Base-by-base conservation (phyloP, 2,797 vertebrate species). In the Spondyliosoma cantharus region DNA sequence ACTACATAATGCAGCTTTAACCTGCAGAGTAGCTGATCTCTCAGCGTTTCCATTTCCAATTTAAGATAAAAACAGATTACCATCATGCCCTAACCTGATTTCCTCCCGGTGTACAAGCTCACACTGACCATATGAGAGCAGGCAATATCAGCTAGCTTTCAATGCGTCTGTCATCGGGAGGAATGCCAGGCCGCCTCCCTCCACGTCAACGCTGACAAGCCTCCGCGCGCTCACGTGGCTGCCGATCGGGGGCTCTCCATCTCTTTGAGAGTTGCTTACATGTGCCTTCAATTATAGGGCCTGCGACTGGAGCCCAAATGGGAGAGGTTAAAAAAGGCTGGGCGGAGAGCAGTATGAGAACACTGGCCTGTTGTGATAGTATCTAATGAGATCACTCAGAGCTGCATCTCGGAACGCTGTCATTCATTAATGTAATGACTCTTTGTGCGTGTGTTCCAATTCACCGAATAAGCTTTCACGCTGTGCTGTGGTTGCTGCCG, bases 271-370 rank as follows among this genome's bases (percentile, higher is more conserved):
- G 69, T 45, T 29, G 43, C 48, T 78, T 82, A 90, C 93, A 94
- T 94, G 91, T 92, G 93, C 87, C 84, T 94, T 93, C 91, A 92
- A 92, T 95, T 95, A 37, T 3, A 94, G 73, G 63, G 72, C 37
- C 59, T 75, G 74, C 74, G 86, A 78, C 64, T 59, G 74, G 78
- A 84, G 79, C 66, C 84, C 86, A 81, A 89, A 86, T 89, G 87
- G 74, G 69, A 66, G 87, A 63, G 14, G 69, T 83, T 81, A 72
- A 87, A 56, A 81, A 53, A 37, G 57, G n/a, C 73, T 78, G 68
- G 71, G 50, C 59, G 68, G 76, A 68, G 82, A 86, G 82, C 80
- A 50, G 53, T 64, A 81, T 83, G 80, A 86, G 88, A 86, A 91
- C 85, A 89, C 89, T 87, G 84, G 87, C 75, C 85, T 85, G 90